phyloP scores from a whole-genome alignment of 2,113 vertebrate species.

The Bettongia penicillata region DNA sequence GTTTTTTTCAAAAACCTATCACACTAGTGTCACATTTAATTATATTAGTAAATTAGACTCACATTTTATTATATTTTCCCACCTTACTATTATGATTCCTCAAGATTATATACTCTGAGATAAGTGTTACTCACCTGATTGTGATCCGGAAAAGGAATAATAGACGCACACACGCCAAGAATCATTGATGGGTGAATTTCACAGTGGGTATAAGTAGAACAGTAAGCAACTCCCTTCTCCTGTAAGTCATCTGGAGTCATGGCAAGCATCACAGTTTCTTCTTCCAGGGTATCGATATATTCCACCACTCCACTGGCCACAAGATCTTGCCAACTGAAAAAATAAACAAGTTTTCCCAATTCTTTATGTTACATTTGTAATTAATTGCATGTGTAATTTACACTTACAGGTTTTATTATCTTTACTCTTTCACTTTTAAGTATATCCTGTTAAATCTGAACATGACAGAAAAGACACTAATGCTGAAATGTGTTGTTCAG shows the following conservation, averaged over 20 bases:
- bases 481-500: background rate
- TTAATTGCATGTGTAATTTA: background rate
- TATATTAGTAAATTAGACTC: too few species aligned
- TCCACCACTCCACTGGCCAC: constrained; percentile 98
- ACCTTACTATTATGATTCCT: background rate
- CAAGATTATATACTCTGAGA: constrained; percentile 12
- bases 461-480: constrained; percentile 23
- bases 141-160: constrained; percentile 99
- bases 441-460: constrained; percentile 36
- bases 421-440: background rate
- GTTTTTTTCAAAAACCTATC: constrained; percentile 2
- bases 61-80: constrained; percentile 14
- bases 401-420: background rate
- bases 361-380: background rate
- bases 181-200: constrained; percentile 99
- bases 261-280: constrained; percentile 98
- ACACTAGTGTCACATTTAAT: background rate
- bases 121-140: constrained; percentile 92
- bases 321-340: constrained; percentile 96
- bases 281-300: constrained; percentile 97
- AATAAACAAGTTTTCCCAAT: background rate
- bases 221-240: constrained; percentile 98
- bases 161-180: constrained; percentile 97
- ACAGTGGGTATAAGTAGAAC: constrained; percentile 98
- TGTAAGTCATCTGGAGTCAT: constrained; percentile 99